Percentiles rank a stretch among this genome's conserved stretches.
Evolutionary conservation across 2,797 vertebrate genomes (phyloP).

Genomic region (Silurus aristotelis): DNA sequence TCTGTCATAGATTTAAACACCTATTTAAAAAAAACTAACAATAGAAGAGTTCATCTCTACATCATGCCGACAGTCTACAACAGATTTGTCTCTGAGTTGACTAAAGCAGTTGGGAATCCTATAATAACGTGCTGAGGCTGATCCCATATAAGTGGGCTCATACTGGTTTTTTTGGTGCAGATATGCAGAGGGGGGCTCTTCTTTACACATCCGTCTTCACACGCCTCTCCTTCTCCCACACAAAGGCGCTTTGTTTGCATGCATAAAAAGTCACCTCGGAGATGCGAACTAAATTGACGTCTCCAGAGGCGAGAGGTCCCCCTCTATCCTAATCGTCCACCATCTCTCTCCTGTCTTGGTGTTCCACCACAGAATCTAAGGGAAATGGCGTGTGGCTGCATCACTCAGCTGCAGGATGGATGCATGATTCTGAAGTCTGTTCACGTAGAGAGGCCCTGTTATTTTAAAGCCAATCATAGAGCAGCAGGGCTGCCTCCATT

Average conservation of each 20-base stretch:
- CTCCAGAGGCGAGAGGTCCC: slow-evolving; percentile 63
- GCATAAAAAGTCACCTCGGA: slow-evolving; percentile 71
- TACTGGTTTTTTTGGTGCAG: slow-evolving; percentile 57
- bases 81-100: background rate
- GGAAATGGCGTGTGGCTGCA: slow-evolving; percentile 20
- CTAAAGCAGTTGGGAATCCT: background rate
- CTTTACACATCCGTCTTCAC: slow-evolving; percentile 45
- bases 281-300: slow-evolving; percentile 79
- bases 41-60: background rate
- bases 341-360: slow-evolving; percentile 48
- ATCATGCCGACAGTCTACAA: background rate
- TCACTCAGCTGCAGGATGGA: slow-evolving; percentile 40
- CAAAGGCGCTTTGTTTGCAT: slow-evolving; percentile 77
- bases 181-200: slow-evolving; percentile 18
- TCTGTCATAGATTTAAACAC: background rate
- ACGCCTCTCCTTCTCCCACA: slow-evolving; percentile 57
- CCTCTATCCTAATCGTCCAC: slow-evolving; percentile 41
- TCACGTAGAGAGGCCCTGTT: slow-evolving; percentile 44
- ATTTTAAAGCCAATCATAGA: slow-evolving; percentile 41
- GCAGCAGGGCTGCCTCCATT: slow-evolving; percentile 49
- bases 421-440: slow-evolving; percentile 35
- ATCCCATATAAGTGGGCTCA: slow-evolving; percentile 45
- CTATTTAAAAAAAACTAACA: background rate
- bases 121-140: slow-evolving; percentile 15
- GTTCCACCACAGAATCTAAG: slow-evolving; percentile 23